phyloP scores from a whole-genome alignment of 2,888 invertebrate genomes.

The Eristalinus sepulchralis region DNA sequence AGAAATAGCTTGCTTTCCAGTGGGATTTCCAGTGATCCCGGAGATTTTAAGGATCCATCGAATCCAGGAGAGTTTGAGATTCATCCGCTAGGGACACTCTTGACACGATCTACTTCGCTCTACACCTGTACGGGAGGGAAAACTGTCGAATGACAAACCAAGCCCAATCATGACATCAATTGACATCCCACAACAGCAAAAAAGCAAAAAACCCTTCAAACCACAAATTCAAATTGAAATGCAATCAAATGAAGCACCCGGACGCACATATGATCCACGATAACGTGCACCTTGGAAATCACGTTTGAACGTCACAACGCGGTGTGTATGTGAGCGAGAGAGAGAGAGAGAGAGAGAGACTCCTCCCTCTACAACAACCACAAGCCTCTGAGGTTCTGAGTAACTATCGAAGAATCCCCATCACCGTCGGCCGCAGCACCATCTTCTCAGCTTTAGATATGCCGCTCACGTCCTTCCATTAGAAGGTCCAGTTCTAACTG shows the following conservation, averaged over 20 bases:
- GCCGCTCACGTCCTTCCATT: constrained; percentile 33
- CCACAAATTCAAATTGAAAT: no score
- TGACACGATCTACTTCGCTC: no score
- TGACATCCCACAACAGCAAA: no score
- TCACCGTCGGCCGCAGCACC: background rate
- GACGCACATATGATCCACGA: background rate
- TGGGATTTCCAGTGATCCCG: no score
- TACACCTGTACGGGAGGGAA: no score
- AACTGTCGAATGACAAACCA: no score
- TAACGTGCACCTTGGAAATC: background rate
- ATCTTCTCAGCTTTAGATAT: background rate
- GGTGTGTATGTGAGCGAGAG: no score
- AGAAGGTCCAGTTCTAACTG: constrained; percentile 26
- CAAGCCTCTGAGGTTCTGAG: background rate
- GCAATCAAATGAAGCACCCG: background rate
- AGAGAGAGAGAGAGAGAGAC: background rate
- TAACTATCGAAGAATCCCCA: background rate
- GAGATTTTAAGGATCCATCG: no score
- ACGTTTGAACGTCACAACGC: background rate
- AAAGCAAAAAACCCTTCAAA: background rate
- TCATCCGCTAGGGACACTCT: no score
- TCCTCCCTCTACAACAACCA: background rate
- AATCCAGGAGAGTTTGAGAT: no score
- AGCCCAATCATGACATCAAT: no score
- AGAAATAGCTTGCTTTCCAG: no score